These are phyloP conservation scores for Flexamia atlantica DNA, from an alignment of 2,888 invertebrate species.

Conservation along the genomic window DNA sequence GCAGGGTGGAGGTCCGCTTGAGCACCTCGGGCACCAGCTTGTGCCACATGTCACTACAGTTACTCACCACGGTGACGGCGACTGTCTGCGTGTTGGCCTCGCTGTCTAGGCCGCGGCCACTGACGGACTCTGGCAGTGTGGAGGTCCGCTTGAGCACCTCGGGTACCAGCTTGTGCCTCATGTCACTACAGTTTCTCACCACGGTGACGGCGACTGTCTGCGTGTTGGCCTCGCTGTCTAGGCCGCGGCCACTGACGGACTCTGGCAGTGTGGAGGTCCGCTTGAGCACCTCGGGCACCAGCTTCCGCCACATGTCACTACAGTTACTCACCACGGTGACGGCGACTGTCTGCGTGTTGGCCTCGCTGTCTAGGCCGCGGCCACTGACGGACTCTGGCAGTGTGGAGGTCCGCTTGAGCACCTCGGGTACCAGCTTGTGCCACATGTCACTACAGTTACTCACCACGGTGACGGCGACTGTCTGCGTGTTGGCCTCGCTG, in stretches of 20 bases:
- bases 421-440: too few relatives aligned
- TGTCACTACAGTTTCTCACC: too few relatives aligned
- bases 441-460: too few relatives aligned
- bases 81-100: too few relatives aligned
- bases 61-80: too few relatives aligned
- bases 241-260: slow-evolving; percentile 23
- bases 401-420: slow-evolving; percentile 27
- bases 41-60: too few relatives aligned
- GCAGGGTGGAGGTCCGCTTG: slow-evolving; percentile 29
- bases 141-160: too few relatives aligned
- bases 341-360: slow-evolving; percentile 27
- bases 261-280: slow-evolving; percentile 21
- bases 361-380: slow-evolving; percentile 27
- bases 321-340: slow-evolving; percentile 49
- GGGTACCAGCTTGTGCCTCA: too few relatives aligned
- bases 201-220: slow-evolving; percentile 42
- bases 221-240: slow-evolving; percentile 32
- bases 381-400: slow-evolving; percentile 38
- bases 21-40: slow-evolving; percentile 20
- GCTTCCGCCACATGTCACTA: too few relatives aligned
- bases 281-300: slow-evolving; percentile 23
- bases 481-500: slow-evolving; percentile 5
- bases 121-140: too few relatives aligned
- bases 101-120: too few relatives aligned
- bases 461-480: slow-evolving; percentile 47